Evolutionary conservation across 2,113 vertebrate genomes (phyloP), one percentile per base, ranked within the genome.

Genomic region (Nesogale talazaci): DNA sequence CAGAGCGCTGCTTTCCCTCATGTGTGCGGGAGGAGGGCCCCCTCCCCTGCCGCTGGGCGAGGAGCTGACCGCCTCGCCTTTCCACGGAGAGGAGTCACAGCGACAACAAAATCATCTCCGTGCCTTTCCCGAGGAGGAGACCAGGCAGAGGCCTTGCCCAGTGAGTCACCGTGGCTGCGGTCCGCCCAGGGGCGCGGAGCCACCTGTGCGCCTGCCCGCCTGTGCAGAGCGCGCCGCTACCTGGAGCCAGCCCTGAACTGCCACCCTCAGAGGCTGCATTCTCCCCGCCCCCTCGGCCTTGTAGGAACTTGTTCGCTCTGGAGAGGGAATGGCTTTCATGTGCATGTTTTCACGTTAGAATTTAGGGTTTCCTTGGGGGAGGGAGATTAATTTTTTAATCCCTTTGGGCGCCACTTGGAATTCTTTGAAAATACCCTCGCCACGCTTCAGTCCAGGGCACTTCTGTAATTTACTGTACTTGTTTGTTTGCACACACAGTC

Each of bases 371-470:
- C 94, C 85, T 97, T 96, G 86, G 85, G 85, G 79, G 61, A 93
- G 81, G 88, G 95, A 94, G 97, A 97, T 97, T 96, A 97, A 97
- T 96, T 94, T 97, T 96, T 96, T 97, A 97, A 97, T 97, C 92
- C 94, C 90, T 96, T 93, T 94, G 95, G 97, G 96, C 96, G 94
- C 96, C 97, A 96, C 93, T 94, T 95, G 94, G 90, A 95, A 97
- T 97, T 97, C 95, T 96, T 95, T 93, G 88, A 96, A 97, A 97
- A 93, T 81, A 87, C 77, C 72, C 87, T 84, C 42, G 77, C n/a
- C 72, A 46, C 65, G 88, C 83, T 81, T 86, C 56, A 78, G 92
- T 95, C 84, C 91, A 65, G 88, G 59, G 85, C 61, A 42, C 86
- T 94, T 88, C 80, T 92, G 67, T 72, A 65, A 84, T 90, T 96